Evolutionary conservation across 2,888 invertebrate genomes (phyloP).

Genomic region (Balanococcus diminutus): DNA sequence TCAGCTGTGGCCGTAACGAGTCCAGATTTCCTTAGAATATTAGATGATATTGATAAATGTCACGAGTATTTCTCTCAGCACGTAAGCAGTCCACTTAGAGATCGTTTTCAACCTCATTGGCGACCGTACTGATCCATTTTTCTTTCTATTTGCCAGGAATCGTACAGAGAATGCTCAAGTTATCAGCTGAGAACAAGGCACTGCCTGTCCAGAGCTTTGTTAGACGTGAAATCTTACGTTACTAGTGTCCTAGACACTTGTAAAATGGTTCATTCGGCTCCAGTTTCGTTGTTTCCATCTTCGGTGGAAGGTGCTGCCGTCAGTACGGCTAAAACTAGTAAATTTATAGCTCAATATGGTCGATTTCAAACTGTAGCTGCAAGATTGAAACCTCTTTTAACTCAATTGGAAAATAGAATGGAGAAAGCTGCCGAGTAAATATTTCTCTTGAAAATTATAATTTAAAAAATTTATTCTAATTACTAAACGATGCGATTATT

Average conservation of each 20-base stretch:
- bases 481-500: too few species aligned
- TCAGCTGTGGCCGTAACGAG: slow-evolving; percentile 82
- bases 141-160: slow-evolving; percentile 66
- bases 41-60: slow-evolving; percentile 85
- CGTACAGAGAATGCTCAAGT: slow-evolving; percentile 82
- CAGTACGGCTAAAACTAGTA: slow-evolving; percentile 56
- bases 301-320: slow-evolving; percentile 58
- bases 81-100: slow-evolving; percentile 66
- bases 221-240: slow-evolving; percentile 79
- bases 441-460: slow-evolving; percentile 60
- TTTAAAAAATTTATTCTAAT: neutral
- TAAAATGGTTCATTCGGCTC: slow-evolving; percentile 66
- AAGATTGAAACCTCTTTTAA: slow-evolving; percentile 79
- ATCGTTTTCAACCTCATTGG: slow-evolving; percentile 27
- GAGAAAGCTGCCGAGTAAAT: slow-evolving; percentile 74
- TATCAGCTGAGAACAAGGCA: slow-evolving; percentile 86
- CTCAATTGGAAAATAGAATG: slow-evolving; percentile 79
- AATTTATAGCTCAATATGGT: slow-evolving; percentile 86
- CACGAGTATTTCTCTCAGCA: slow-evolving; percentile 81
- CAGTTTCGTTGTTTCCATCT: slow-evolving; percentile 61
- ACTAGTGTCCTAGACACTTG: slow-evolving; percentile 60
- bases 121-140: neutral
- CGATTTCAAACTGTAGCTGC: slow-evolving; percentile 93
- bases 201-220: slow-evolving; percentile 79
- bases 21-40: slow-evolving; percentile 79